A percentile compares a stretch with the other conserved stretches of the same genome.
phyloP scores from a whole-genome alignment of 2,797 vertebrate genomes.

The Chaetophractus vellerosus region DNA sequence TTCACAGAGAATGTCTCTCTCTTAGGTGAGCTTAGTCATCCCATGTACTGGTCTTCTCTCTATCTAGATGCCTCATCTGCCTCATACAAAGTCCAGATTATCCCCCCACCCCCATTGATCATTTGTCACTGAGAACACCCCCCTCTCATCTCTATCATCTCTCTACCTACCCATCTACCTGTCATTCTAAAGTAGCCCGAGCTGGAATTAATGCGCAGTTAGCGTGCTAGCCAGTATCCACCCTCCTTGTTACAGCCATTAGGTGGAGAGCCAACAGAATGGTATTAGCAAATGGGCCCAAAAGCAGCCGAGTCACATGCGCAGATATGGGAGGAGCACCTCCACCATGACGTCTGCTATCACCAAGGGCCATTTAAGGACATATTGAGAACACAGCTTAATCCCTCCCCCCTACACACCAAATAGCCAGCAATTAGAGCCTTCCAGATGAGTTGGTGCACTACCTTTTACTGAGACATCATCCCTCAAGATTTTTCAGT shows the following conservation, averaged over 20 bases:
- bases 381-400: not conserved
- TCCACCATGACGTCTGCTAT: not conserved
- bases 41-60: not conserved
- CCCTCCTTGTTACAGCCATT: not conserved
- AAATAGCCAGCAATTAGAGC: not conserved
- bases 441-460: not conserved
- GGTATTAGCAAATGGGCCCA: not conserved
- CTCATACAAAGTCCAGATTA: not conserved
- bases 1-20: not conserved
- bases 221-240: not conserved
- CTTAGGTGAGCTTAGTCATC: not conserved
- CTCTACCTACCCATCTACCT: not conserved
- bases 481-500: not conserved
- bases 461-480: not conserved
- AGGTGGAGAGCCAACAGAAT: not conserved
- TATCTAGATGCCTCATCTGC: not conserved
- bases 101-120: not conserved
- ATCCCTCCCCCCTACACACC: not conserved
- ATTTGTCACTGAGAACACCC: not conserved
- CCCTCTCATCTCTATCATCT: not conserved
- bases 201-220: not conserved
- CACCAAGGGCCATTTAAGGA: not conserved
- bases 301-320: not conserved
- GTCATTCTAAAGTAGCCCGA: not conserved
- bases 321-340: not conserved